A percentile compares a stretch with the other conserved stretches of the same genome.
Evolutionary conservation across 2,797 vertebrate species (phyloP).

Genomic region (Neopelma chrysocephalum): DNA sequence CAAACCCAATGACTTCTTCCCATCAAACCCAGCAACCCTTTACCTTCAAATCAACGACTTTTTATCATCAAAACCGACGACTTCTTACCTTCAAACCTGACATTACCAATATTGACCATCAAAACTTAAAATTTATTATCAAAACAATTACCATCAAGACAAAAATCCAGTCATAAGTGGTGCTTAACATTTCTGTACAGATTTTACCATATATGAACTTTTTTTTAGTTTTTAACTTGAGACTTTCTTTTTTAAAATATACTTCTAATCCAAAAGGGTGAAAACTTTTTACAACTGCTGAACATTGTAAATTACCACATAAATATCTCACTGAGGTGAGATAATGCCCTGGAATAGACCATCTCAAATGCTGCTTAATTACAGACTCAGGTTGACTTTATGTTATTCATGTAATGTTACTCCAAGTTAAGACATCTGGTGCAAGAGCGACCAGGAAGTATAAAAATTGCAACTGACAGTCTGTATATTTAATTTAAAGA

Average conservation of each 20-base stretch:
- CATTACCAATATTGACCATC: slow-evolving; percentile 14
- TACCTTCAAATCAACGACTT: background rate
- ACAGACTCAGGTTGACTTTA: slow-evolving; percentile 95
- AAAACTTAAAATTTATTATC: slow-evolving; percentile 25
- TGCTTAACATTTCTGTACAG: slow-evolving; percentile 93
- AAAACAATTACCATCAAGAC: slow-evolving; percentile 23
- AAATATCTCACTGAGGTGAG: slow-evolving; percentile 79
- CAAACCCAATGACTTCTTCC: background rate
- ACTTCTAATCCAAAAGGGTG: slow-evolving; percentile 77
- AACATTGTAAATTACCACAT: slow-evolving; percentile 80
- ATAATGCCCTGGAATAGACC: slow-evolving; percentile 90
- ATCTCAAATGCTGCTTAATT: slow-evolving; percentile 97
- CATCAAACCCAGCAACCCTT: background rate
- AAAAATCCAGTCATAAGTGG: slow-evolving; percentile 78
- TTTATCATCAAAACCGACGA: background rate
- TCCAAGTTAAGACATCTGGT: slow-evolving; percentile 72
- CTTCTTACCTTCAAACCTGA: background rate
- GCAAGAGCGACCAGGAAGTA: slow-evolving; percentile 70
- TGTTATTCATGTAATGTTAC: slow-evolving; percentile 80
- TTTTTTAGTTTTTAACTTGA: slow-evolving; percentile 81
- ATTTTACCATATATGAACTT: slow-evolving; percentile 87
- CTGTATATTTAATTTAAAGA: slow-evolving; percentile 80
- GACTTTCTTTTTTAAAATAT: slow-evolving; percentile 81
- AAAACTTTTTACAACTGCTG: slow-evolving; percentile 83
- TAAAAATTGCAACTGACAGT: slow-evolving; percentile 69